phyloP scores from a whole-genome alignment of 1,140 invertebrate species.

The Saccostrea cuccullata region DNA sequence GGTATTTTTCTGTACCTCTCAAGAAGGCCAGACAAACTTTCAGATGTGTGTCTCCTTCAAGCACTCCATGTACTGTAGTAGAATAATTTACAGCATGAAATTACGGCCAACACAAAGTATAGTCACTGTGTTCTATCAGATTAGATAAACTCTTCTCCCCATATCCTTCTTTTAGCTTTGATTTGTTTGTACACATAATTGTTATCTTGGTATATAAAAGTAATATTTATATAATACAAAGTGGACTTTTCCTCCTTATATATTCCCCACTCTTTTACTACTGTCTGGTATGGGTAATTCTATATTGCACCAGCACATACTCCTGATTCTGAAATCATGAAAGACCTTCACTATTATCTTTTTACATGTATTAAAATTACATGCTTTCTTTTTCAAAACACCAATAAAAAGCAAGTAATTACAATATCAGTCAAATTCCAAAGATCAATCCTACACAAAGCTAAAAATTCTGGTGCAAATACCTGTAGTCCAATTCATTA shows the following conservation, averaged over 20 bases:
- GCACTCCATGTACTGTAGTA: neutral
- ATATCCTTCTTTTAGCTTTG: neutral
- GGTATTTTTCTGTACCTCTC: constrained; percentile 34
- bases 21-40: constrained; percentile 23
- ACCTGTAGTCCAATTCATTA: too few relatives aligned
- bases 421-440: too few relatives aligned
- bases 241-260: neutral
- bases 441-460: too few relatives aligned
- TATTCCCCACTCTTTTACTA: neutral
- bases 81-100: constrained; percentile 8
- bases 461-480: too few relatives aligned
- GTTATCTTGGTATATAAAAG: constrained; percentile 25
- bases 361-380: too few relatives aligned
- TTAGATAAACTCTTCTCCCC: constrained; percentile 18
- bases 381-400: too few relatives aligned
- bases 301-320: neutral
- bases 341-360: too few relatives aligned
- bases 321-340: too few relatives aligned
- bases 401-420: too few relatives aligned
- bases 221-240: constrained; percentile 4
- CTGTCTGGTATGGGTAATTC: neutral
- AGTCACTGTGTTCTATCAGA: neutral
- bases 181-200: neutral
- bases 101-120: neutral
- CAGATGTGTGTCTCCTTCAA: constrained; percentile 24